Evolutionary conservation across 2,113 vertebrate species (phyloP), one percentile per base, ranked within the genome.

Genomic region (Rhabdornis inornatus): DNA sequence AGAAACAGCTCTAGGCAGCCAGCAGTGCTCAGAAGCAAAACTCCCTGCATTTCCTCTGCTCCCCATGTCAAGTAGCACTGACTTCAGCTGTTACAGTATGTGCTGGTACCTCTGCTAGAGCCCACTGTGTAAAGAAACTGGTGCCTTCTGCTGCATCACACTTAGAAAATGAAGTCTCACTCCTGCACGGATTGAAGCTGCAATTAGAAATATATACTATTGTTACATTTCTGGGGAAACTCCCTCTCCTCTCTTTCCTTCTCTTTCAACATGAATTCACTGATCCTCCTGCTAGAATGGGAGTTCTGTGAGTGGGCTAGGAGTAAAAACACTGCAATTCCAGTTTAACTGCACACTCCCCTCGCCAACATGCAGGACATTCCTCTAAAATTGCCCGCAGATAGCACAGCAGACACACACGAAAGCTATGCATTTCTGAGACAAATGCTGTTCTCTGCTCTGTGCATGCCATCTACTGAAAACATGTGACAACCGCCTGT

Each of bases 201-300:
- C 65, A 68, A 83, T 96, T 92, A 89, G 87, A 83, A 95, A 94
- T 69, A 78, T 59, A 68, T 68, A 68, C 25, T 83, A 69, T 63
- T 79, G 25, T 35, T 83, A 74, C 57, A 75, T 74, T 95, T 94
- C 59, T 74, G 40, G n/a, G 64, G 37, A 83, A 90, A 50, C 40
- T 57, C 66, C 30, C 35, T 87, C 71, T 61, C 12, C 28, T 28
- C 19, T 37, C 40, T 65, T 88, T 68, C 50, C 68, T 81, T 77
- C 40, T 28, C 37, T 53, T 95, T 59, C 44, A 60, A 90, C 37
- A 57, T 4, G 4, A 83, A 83, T 50, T 70, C 42, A 72, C 20
- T 60, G 78, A 69, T 65, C 22, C 10, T 81, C 37, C 76, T 84
- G 45, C 60, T 77, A 52, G 53, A 86, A 89, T 68, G 56, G 59